A percentile compares a stretch with the other conserved stretches of the same genome.
Evolutionary conservation across 2,797 vertebrate genomes (phyloP).

Genomic region (Buceros bicornis): DNA sequence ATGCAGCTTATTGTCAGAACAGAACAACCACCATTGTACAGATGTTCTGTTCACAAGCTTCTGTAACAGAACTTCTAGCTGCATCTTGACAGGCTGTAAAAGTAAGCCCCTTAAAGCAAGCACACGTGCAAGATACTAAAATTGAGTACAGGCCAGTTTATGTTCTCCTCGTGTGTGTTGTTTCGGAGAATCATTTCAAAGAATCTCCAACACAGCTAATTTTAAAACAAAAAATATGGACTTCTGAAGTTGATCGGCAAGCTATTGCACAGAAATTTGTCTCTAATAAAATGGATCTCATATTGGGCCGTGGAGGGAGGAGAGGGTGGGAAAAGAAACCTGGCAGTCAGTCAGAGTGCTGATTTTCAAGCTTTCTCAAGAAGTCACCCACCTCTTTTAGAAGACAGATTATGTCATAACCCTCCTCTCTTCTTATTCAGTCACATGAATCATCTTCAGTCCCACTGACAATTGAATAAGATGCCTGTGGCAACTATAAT

Average conservation of each 20-base stretch:
- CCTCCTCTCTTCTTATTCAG: not conserved
- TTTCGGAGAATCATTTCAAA: not conserved
- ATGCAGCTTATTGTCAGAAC: not conserved
- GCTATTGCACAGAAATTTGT: not conserved
- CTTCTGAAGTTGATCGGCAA: not conserved
- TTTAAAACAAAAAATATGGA: not conserved
- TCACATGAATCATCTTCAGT: not conserved
- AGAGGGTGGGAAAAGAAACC: slow-evolving; percentile 1
- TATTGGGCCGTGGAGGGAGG: not conserved
- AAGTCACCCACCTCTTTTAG: not conserved
- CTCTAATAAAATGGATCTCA: not conserved
- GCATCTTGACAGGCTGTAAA: not conserved
- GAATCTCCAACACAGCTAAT: not conserved
- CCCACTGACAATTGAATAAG: not conserved
- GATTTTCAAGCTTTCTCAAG: slow-evolving; percentile 24
- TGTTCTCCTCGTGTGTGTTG: not conserved
- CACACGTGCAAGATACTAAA: not conserved
- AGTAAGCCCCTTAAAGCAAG: not conserved
- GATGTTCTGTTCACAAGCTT: not conserved
- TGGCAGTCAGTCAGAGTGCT: not conserved
- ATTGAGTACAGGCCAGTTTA: not conserved
- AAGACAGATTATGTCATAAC: not conserved
- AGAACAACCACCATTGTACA: not conserved
- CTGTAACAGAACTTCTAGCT: not conserved
- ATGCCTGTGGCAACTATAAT: not conserved